These are phyloP conservation scores for Sphaeramia orbicularis DNA, from an alignment of 2,797 vertebrate genomes.

Conservation along the genomic window DNA sequence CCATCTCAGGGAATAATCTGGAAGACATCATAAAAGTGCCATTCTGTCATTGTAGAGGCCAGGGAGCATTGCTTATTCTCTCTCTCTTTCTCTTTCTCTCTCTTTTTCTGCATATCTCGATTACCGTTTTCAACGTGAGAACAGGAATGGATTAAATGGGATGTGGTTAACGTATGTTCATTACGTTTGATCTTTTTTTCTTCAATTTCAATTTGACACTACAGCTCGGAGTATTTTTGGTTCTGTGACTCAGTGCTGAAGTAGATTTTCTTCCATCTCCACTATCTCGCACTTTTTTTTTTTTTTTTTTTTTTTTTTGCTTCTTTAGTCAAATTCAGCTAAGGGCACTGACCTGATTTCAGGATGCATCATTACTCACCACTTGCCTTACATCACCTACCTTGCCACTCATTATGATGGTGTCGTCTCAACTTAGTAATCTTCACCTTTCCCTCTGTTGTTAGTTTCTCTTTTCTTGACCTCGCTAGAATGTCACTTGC, in stretches of 20 bases:
- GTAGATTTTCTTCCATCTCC: slow-evolving; percentile 46
- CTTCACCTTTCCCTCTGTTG: slow-evolving; percentile 38
- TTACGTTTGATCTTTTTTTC: slow-evolving; percentile 29
- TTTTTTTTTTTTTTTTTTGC: slow-evolving; percentile 12
- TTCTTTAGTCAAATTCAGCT: slow-evolving; percentile 57
- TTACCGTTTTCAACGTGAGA: slow-evolving; percentile 32
- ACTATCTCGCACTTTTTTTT: slow-evolving; percentile 34
- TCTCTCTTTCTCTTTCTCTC: background rate
- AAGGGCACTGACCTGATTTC: slow-evolving; percentile 79
- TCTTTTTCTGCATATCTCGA: slow-evolving; percentile 3
- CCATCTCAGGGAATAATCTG: slow-evolving; percentile 82
- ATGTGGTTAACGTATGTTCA: slow-evolving; percentile 30
- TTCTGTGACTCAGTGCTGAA: slow-evolving; percentile 54
- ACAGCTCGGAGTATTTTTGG: slow-evolving; percentile 41
- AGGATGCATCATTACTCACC: slow-evolving; percentile 71
- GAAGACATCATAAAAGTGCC: slow-evolving; percentile 84
- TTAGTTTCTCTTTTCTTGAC: slow-evolving; percentile 60
- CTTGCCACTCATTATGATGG: slow-evolving; percentile 57
- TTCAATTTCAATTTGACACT: slow-evolving; percentile 1
- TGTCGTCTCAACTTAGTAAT: slow-evolving; percentile 60
- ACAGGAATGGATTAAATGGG: slow-evolving; percentile 49
- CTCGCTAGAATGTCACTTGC: slow-evolving; percentile 60
- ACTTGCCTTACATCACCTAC: slow-evolving; percentile 69
- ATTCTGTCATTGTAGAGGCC: slow-evolving; percentile 74
- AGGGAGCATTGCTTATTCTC: slow-evolving; percentile 56